Conservation (phyloP, 2,888 invertebrate species). For the Leptogaster cylindrica region DNA sequence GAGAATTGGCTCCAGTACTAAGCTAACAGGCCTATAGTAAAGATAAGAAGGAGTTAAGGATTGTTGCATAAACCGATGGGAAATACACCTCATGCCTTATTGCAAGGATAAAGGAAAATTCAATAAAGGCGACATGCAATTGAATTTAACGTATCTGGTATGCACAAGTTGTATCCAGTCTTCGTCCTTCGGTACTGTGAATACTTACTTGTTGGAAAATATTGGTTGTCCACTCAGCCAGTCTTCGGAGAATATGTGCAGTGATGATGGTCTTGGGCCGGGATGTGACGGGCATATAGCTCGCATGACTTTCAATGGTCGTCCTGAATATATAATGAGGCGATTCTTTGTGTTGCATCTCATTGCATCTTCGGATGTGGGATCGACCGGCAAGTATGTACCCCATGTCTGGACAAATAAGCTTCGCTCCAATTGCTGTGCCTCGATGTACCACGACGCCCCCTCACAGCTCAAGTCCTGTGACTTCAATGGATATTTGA, state of each 20-base stretch:
- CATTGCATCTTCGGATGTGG: constrained; percentile 67
- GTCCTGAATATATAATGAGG: constrained; percentile 80
- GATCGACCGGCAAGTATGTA: constrained; percentile 71
- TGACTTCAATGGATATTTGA: constrained; percentile 69
- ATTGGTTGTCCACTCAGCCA: constrained; percentile 66
- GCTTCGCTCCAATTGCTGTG: constrained; percentile 79
- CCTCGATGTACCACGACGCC: constrained; percentile 78
- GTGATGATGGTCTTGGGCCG: constrained; percentile 70
- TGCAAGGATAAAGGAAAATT: constrained; percentile 20
- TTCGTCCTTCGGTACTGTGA: no score
- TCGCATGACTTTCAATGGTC: constrained; percentile 65
- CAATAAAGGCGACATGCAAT: constrained; percentile 16
- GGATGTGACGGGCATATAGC: constrained; percentile 78
- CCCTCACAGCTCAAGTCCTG: constrained; percentile 62
- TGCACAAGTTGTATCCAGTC: no score
- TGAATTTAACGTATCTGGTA: constrained; percentile 15
- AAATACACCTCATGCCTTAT: neutral
- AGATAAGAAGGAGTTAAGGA: no score
- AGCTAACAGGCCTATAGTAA: constrained; percentile 65
- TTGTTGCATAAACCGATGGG: neutral
- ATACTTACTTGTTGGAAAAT: constrained; percentile 60
- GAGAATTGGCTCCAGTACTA: constrained; percentile 73
- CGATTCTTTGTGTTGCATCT: constrained; percentile 80
- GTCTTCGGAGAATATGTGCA: constrained; percentile 82
- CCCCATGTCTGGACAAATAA: constrained; percentile 86